Evolutionary conservation across 2,113 vertebrate genomes (phyloP).

Genomic region (Rhagologus leucostigma): DNA sequence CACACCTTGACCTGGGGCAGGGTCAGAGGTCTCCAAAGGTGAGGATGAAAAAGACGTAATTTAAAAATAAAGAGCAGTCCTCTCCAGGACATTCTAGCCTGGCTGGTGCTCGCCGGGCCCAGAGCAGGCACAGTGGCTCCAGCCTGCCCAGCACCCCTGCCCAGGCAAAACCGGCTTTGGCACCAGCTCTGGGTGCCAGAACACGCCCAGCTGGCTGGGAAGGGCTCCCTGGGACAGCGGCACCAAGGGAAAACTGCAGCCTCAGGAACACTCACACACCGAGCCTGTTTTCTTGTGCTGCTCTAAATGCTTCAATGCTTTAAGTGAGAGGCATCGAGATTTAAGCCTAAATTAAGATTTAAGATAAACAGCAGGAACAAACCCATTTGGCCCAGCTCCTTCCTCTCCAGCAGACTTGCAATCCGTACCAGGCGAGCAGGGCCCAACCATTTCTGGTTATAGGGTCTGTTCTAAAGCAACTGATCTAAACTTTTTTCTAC

Average conservation of each 20-base stretch:
- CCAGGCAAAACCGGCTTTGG: conserved; percentile 28
- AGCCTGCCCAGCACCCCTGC: conserved; percentile 29
- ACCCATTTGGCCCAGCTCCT: not conserved
- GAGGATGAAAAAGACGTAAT: not conserved
- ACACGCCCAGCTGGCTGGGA: conserved; percentile 2
- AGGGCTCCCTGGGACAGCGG: not conserved
- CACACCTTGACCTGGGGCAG: rapidly evolving
- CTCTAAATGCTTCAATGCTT: not conserved
- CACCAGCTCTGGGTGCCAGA: conserved; percentile 8
- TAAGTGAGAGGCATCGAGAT: not conserved
- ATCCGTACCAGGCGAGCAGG: rapidly evolving
- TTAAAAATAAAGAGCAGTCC: not conserved
- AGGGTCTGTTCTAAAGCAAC: not conserved
- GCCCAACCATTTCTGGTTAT: not conserved
- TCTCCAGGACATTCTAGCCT: not conserved
- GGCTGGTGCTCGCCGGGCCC: not conserved
- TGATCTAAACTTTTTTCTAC: not conserved
- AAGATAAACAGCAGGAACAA: not conserved
- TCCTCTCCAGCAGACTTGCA: not conserved
- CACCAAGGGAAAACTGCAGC: conserved; percentile 18
- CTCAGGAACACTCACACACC: not conserved
- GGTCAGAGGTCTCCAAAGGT: not conserved
- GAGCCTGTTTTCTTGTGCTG: not conserved
- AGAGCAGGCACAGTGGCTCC: not conserved
- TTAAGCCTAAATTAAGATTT: not conserved